Evolutionary conservation across 1,140 invertebrate genomes (phyloP).

Genomic region (Drosophila sechellia): DNA sequence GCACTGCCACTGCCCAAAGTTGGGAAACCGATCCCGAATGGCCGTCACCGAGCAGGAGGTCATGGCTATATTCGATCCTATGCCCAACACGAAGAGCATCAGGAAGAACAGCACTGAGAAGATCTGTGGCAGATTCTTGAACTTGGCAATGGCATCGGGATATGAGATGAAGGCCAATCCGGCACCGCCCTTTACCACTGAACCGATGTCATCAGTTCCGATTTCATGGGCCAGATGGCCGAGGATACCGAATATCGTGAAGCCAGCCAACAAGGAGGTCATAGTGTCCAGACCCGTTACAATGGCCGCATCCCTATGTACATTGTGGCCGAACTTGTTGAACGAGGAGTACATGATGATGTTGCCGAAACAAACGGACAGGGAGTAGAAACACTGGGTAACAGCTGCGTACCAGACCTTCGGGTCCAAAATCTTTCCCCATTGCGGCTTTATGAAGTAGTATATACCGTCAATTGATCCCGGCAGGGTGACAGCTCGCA

Average conservation of each 20-base stretch:
- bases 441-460: conserved; percentile 90
- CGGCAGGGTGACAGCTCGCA: conserved; percentile 89
- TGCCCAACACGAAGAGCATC: conserved; percentile 93
- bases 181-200: conserved; percentile 88
- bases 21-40: conserved; percentile 90
- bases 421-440: conserved; percentile 88
- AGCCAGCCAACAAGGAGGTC: conserved; percentile 93
- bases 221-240: conserved; percentile 90
- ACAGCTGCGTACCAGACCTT: conserved; percentile 93
- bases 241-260: conserved; percentile 94
- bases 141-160: conserved; percentile 94
- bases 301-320: conserved; percentile 92
- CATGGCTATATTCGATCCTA: conserved; percentile 90
- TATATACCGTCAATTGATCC: conserved; percentile 91
- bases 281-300: conserved; percentile 91
- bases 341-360: conserved; percentile 94
- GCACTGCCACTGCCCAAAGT: conserved; percentile 86
- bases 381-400: conserved; percentile 94
- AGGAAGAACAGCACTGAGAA: conserved; percentile 96
- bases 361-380: conserved; percentile 92
- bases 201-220: conserved; percentile 86
- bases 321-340: conserved; percentile 92
- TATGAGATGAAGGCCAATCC: conserved; percentile 94
- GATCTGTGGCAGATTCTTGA: conserved; percentile 91
- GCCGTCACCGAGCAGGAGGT: conserved; percentile 89